Evolutionary conservation across 2,797 vertebrate genomes (phyloP).

Genomic region (Pantherophis alleghaniensis): DNA sequence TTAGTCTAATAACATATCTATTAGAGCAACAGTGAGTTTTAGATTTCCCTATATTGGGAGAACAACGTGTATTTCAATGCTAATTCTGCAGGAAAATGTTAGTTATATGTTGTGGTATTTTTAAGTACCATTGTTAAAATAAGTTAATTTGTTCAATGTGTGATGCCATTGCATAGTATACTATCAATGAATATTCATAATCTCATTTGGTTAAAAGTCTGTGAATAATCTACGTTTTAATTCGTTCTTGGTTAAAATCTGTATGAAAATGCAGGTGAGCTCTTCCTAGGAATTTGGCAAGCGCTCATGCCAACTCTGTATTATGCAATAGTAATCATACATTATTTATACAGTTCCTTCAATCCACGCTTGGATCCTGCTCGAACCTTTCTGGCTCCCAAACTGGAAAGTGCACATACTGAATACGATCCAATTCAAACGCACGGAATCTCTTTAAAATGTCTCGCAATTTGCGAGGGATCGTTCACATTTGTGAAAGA

Average conservation of each 20-base stretch:
- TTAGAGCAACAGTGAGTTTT: neutral
- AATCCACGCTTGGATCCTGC: neutral
- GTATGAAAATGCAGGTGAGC: neutral
- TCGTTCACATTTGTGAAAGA: neutral
- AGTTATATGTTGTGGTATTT: neutral
- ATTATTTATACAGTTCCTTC: neutral
- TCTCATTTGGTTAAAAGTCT: neutral
- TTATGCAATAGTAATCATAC: neutral
- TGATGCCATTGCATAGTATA: neutral
- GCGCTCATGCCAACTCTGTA: neutral
- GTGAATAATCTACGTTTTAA: neutral
- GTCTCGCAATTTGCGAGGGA: neutral
- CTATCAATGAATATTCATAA: neutral
- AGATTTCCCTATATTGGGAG: neutral
- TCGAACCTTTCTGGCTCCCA: neutral
- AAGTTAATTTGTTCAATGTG: neutral
- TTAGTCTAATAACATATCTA: constrained; percentile 1
- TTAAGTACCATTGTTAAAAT: neutral
- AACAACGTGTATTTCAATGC: neutral
- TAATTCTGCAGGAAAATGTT: neutral
- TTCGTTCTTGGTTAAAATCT: neutral
- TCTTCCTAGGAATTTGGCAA: neutral
- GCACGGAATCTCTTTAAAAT: neutral
- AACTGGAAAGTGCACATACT: neutral
- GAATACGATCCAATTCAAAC: neutral